Base-by-base conservation (phyloP, 1,140 invertebrate species). In the Delia radicum region DNA sequence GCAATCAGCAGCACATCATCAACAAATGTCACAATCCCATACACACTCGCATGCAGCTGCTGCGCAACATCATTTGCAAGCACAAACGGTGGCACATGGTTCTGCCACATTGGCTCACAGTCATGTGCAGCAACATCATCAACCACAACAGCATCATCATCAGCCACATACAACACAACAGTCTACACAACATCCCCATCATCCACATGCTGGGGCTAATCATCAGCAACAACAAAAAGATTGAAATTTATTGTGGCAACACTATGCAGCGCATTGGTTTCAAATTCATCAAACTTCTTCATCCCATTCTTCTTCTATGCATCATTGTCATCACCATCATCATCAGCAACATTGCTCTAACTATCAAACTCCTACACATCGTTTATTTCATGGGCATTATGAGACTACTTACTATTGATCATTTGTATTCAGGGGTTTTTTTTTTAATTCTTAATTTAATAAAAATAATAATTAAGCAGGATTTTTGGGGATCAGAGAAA, bases 241-340 rank as follows among this genome's bases (percentile, higher is more conserved):
- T 85, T 85, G 83, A 85, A 85, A 85, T 78, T 83, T 83, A 76
- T 78, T 85, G 80, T 79, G 82, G 71, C 73, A 69, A 80, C 83
- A 83, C 74, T 80, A 83, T 76, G 81, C 83, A 75, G 81, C 83
- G 78, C 81, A 78, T 80, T 85, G 83, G 83, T 83, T 85, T 75
- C 82, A 79, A 62, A 67, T 79, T 18, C 78, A 79, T 27, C 75
- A 77, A 15, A n/a, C n/a, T n/a, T n/a, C n/a, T n/a, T n/a, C n/a
- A n/a, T n/a, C n/a, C n/a, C n/a, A n/a, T n/a, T n/a, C n/a, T n/a
- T n/a, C n/a, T n/a, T n/a, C n/a, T n/a, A 77, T 77, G 27, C 79
- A 80, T 6, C 79, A 82, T 4, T 61, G 46, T 5, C 71, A 76
- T 55, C 79, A 81, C 7, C 77, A 76, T 37, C 37, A 73, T 2